Conservation (phyloP, 2,113 vertebrate genomes). For the Rhabdomys dilectus region DNA sequence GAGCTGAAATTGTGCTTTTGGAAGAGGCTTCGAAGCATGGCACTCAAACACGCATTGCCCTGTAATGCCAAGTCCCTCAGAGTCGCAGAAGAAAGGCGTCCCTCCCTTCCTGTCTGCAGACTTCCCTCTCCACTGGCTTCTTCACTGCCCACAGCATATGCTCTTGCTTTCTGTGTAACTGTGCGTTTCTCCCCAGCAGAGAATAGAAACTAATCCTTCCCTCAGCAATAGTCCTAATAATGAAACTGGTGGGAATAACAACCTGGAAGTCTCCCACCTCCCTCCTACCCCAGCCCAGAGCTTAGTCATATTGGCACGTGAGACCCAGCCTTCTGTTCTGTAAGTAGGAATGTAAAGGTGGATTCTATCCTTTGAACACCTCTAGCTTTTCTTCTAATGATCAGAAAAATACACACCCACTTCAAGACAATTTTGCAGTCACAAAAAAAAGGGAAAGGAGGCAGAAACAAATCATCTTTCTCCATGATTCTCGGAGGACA, state of each 20-base stretch:
- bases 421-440: neutral
- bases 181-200: neutral
- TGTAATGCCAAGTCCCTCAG: neutral
- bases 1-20: neutral
- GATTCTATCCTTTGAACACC: neutral
- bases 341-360: neutral
- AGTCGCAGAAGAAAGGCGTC: neutral
- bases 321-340: neutral
- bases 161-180: neutral
- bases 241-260: slow-evolving; percentile 9
- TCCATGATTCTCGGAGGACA: neutral
- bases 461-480: neutral
- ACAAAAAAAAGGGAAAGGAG: neutral
- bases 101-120: neutral
- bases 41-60: neutral
- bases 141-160: neutral
- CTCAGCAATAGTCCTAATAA: neutral
- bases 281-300: neutral
- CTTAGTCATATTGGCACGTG: neutral
- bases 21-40: slow-evolving; percentile 22
- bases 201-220: neutral
- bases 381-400: slow-evolving; percentile 13
- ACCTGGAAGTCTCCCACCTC: neutral
- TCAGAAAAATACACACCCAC: neutral
- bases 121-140: neutral